phyloP scores from a whole-genome alignment of 2,113 vertebrate species.

The Antennarius striatus region DNA sequence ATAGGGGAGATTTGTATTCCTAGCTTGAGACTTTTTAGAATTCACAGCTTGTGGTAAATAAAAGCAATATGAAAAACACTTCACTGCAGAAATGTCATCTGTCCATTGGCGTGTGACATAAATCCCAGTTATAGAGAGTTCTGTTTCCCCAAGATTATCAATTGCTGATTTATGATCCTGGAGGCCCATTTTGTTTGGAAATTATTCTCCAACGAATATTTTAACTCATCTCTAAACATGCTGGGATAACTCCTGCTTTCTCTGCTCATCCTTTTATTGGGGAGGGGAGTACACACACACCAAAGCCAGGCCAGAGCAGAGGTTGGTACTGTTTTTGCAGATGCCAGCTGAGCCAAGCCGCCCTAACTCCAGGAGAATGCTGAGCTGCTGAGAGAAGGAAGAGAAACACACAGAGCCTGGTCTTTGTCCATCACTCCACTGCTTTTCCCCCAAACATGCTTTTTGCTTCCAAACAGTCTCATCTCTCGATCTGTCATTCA shows the following conservation, averaged over 20 bases:
- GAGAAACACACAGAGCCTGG: constrained; percentile 26
- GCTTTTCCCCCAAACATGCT: constrained; percentile 46
- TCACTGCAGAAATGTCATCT: constrained; percentile 16
- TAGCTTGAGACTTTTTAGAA: not conserved
- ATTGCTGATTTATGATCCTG: constrained; percentile 52
- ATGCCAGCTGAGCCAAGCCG: constrained; percentile 20
- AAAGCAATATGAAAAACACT: not conserved
- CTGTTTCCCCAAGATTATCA: constrained; percentile 51
- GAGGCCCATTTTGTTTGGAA: constrained; percentile 39
- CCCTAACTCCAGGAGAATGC: constrained; percentile 19
- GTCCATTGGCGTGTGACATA: constrained; percentile 10
- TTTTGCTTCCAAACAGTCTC: constrained; percentile 53
- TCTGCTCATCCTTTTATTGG: constrained; percentile 31
- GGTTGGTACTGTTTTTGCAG: constrained; percentile 21
- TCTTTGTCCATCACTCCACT: constrained; percentile 56
- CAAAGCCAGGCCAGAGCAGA: not conserved
- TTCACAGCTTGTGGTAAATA: not conserved
- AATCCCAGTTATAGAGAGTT: constrained; percentile 10
- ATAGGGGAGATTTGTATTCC: constrained; percentile 1
- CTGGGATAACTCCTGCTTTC: constrained; percentile 21
- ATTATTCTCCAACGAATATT: constrained; percentile 36
- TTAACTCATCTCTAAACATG: constrained; percentile 30
- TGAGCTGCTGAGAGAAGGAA: constrained; percentile 35
- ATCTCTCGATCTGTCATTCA: constrained; percentile 54
- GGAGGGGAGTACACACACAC: not conserved